Base-by-base conservation (phyloP, 2,888 invertebrate genomes). In the Emesis castigata region DNA sequence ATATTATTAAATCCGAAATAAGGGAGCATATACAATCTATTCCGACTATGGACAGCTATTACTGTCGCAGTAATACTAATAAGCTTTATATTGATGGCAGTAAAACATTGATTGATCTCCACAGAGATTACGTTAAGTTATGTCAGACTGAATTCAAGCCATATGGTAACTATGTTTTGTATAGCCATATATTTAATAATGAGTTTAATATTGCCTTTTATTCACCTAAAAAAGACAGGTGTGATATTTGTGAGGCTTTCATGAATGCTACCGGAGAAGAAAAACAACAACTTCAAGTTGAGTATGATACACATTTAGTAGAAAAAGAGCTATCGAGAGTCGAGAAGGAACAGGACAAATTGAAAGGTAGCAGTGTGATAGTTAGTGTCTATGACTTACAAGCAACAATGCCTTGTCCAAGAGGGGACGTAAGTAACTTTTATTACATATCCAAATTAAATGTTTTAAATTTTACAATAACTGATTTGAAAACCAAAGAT, bases 21-120 rank as follows among this genome's bases (percentile, higher is more conserved):
- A n/a, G n/a, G n/a, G n/a, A n/a, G n/a, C n/a, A n/a, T n/a, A n/a
- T n/a, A n/a, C n/a, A n/a, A n/a, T n/a, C n/a, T n/a, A n/a, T n/a
- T n/a, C n/a, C n/a, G n/a, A n/a, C n/a, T n/a, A n/a, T n/a, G n/a
- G n/a, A n/a, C n/a, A n/a, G n/a, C n/a, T n/a, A n/a, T n/a, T n/a
- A n/a, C n/a, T n/a, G n/a, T n/a, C n/a, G n/a, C n/a, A n/a, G n/a
- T n/a, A n/a, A 77, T 16, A 84, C 87, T 16, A 76, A 61, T 26
- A 81, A 75, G 68, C 83, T 87, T 68, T 89, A 80, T 69, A 87
- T 89, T 78, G 88, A 88, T 44, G 89, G 87, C 6, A 82, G 86
- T 16, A 79, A 82, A 75, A 77, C 84, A 26, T 68, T 89, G 39
- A 80, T 84, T 16, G 77, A 80, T 26, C 31, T 89, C 26, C 81